Conservation (phyloP, 1,140 invertebrate genomes). For the Tetraneura akinire region DNA sequence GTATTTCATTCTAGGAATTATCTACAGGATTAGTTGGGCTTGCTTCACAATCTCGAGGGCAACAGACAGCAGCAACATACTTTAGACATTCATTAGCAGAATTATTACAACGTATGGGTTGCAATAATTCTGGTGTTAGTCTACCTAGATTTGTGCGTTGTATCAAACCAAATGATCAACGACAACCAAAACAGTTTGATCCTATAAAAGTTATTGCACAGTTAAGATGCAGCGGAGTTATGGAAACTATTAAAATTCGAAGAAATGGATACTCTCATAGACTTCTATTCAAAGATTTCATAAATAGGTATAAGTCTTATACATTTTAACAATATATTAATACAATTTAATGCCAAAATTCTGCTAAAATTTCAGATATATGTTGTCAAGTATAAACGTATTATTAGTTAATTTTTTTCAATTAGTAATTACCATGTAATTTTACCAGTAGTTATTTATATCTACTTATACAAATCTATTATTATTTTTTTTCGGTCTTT, state of each 20-base stretch:
- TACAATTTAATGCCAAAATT: too few relatives aligned
- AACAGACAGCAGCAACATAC: constrained; percentile 83
- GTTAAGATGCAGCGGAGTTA: constrained; percentile 76
- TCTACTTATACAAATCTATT: too few relatives aligned
- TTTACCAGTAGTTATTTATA: too few relatives aligned
- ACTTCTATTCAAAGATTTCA: constrained; percentile 76
- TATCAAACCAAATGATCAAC: constrained; percentile 78
- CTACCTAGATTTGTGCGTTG: constrained; percentile 83
- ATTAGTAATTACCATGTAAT: too few relatives aligned
- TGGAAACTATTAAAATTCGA: constrained; percentile 80
- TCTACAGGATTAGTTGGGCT: constrained; percentile 50
- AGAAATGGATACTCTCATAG: constrained; percentile 81
- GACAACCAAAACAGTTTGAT: constrained; percentile 70
- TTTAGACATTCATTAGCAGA: constrained; percentile 85
- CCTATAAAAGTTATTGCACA: constrained; percentile 74
- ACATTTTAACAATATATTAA: neutral
- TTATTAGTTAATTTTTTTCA: too few relatives aligned
- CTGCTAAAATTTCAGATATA: too few relatives aligned
- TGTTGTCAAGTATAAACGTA: too few relatives aligned
- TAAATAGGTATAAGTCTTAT: constrained; percentile 66
- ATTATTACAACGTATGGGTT: constrained; percentile 79
- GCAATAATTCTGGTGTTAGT: constrained; percentile 63
- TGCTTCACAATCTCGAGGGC: constrained; percentile 75
- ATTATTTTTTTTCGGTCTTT: too few relatives aligned
- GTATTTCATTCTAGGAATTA: constrained; percentile 38